A percentile compares a stretch with the other conserved stretches of the same genome.
Conservation (phyloP, 2,888 invertebrate genomes). For the Helicoverpa assulta region DNA sequence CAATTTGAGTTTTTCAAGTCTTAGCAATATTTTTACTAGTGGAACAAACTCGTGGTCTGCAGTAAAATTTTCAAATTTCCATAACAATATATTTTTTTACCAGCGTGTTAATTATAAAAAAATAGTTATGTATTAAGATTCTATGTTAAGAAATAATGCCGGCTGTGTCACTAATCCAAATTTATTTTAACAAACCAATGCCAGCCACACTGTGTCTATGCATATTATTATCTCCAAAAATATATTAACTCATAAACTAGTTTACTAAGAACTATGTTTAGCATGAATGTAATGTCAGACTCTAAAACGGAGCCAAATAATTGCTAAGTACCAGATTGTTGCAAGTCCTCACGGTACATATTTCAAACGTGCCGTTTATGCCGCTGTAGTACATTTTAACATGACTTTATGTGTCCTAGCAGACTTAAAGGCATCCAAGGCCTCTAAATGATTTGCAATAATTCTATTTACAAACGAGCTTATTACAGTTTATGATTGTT, state of each 20-base stretch:
- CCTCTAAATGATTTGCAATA: constrained; percentile 28
- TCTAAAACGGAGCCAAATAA: constrained; percentile 44
- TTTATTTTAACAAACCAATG: constrained; percentile 19
- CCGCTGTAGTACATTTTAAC: constrained; percentile 25
- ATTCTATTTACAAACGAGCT: constrained; percentile 52
- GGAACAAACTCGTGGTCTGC: too few relatives aligned
- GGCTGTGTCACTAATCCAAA: constrained; percentile 1
- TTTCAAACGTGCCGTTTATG: constrained; percentile 20
- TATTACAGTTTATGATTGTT: constrained; percentile 17
- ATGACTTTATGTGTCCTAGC: constrained; percentile 53
- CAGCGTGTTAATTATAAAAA: not conserved
- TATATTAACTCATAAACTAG: constrained; percentile 43
- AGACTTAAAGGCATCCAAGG: constrained; percentile 45
- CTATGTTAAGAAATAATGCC: constrained; percentile 2
- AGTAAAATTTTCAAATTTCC: too few relatives aligned
- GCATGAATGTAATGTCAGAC: constrained; percentile 36
- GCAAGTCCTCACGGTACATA: constrained; percentile 13
- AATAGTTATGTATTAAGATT: not conserved
- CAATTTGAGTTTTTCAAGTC: too few relatives aligned
- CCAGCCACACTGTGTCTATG: not conserved
- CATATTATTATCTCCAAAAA: constrained; percentile 26
- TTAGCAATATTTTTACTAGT: too few relatives aligned
- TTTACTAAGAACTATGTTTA: constrained; percentile 42
- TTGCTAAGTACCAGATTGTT: constrained; percentile 28
- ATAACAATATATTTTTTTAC: constrained; percentile 1